Evolutionary conservation across 2,888 invertebrate genomes (phyloP), one percentile per base, ranked within the genome.

Genomic region (Eurois occulta): DNA sequence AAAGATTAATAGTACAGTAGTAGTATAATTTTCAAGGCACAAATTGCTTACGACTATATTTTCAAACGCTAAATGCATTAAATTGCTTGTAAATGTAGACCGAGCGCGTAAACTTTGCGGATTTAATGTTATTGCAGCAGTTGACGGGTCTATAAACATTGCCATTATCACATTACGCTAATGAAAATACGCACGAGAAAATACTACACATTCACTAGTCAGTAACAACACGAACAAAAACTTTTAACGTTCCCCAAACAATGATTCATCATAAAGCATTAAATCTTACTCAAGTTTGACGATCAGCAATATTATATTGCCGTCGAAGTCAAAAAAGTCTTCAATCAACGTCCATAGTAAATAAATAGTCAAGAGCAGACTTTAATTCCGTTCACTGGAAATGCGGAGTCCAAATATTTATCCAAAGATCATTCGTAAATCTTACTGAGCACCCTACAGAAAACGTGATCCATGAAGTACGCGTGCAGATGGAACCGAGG

Each of bases 401-500:
- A 77, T 72, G 32, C 66, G 67, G 60, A 77, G 81, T 89, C 88
- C 38, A 90, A 91, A 91, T 90, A 91, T 92, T 91, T 91, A 88
- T 86, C 62, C 65, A 38, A 70, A 66, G 64, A 83, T 70, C 60
- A 77, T 84, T 85, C 80, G 82, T 86, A 84, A 88, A 88, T 88
- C 81, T 86, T 81, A 82, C 82, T 86, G 86, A 83, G 79, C 62
- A 80, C 72, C 77, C 71, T 66, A 65, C 71, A 65, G 71, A 78
- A 79, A 81, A 80, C 69, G 68, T 78, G 75, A 76, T 72, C 65
- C 52, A 58, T 43, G n/a, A 67, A 74, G 52, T 64, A 73, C 62
- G 43, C 55, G 55, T 72, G 71, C 65, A 74, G 68, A 68, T 71
- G 52, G 71, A 86, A 75, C 72, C 65, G 48, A 83, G 83, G 76